Conservation (phyloP, 2,888 invertebrate genomes). For the Cantharis flavilabris region DNA sequence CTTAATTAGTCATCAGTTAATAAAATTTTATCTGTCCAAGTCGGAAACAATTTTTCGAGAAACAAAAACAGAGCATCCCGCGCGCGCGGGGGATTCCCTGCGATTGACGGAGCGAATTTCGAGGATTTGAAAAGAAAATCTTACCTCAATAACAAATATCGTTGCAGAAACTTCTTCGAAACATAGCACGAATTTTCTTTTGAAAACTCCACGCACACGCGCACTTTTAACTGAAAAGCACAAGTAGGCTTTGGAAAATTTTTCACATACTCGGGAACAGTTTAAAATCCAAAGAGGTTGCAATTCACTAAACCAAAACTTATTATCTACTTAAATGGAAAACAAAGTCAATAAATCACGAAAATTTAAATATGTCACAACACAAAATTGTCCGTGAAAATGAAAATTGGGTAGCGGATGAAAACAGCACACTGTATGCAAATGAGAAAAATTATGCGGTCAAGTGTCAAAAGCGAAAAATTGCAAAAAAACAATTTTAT, state of each 20-base stretch:
- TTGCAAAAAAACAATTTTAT: slow-evolving; percentile 12
- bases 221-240: background rate
- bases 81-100: background rate
- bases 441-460: slow-evolving; percentile 2
- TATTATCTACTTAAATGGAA: background rate
- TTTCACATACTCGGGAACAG: background rate
- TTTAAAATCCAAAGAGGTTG: background rate
- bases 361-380: slow-evolving; percentile 9
- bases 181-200: background rate
- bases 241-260: background rate
- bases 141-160: background rate
- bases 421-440: slow-evolving; percentile 4
- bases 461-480: slow-evolving; percentile 14
- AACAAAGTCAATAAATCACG: background rate
- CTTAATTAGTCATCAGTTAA: background rate
- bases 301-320: background rate
- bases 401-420: background rate
- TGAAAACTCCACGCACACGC: background rate
- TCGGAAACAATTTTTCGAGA: background rate
- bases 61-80: background rate
- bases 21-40: background rate
- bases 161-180: background rate
- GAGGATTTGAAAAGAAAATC: background rate
- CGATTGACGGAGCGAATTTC: background rate
- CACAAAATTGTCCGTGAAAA: background rate